Evolutionary conservation across 2,797 vertebrate genomes (phyloP).

Genomic region (Loriculus beryllinus): DNA sequence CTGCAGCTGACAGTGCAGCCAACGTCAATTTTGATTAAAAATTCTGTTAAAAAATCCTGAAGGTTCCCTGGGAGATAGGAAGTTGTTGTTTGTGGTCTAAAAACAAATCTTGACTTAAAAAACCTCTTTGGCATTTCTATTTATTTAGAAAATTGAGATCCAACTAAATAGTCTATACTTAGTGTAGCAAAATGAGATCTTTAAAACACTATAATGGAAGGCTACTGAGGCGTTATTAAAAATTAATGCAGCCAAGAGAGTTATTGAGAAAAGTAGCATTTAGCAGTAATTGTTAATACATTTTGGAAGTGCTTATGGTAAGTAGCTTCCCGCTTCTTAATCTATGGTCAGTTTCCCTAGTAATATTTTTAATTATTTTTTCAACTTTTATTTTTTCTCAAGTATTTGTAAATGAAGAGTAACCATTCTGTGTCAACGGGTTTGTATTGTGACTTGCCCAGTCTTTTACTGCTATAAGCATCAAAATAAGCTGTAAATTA

Average conservation of each 20-base stretch:
- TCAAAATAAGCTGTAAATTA: not conserved
- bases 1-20: not conserved
- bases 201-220: slow-evolving; percentile 45
- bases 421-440: not conserved
- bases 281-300: slow-evolving; percentile 38
- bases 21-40: not conserved
- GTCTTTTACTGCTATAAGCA: not conserved
- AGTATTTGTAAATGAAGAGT: not conserved
- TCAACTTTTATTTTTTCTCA: not conserved
- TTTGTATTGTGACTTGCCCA: not conserved
- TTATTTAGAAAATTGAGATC: slow-evolving; percentile 54
- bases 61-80: not conserved
- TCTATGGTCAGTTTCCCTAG: not conserved
- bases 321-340: not conserved
- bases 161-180: not conserved
- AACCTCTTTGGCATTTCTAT: not conserved
- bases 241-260: slow-evolving; percentile 54
- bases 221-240: slow-evolving; percentile 40
- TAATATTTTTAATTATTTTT: not conserved
- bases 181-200: slow-evolving; percentile 24
- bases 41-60: not conserved
- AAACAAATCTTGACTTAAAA: not conserved
- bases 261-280: slow-evolving; percentile 47
- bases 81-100: not conserved
- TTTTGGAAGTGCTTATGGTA: not conserved